Evolutionary conservation across 2,888 invertebrate species (phyloP), one percentile per base, ranked within the genome.

Genomic region (Aphrophora alni): DNA sequence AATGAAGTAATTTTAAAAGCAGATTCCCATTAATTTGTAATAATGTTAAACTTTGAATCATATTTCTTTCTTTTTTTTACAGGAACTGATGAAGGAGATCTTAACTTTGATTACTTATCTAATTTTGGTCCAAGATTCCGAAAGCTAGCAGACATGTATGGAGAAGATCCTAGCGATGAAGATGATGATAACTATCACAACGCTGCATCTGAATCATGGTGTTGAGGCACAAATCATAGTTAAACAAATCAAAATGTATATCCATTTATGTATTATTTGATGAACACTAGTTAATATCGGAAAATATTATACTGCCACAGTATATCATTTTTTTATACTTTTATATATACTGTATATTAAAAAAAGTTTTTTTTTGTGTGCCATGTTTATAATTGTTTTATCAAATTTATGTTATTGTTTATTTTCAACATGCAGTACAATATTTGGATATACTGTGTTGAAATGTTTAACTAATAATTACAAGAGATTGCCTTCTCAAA

Each of bases 61-160:
- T n/a, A n/a, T n/a, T n/a, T n/a, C n/a, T n/a, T n/a, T n/a, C n/a
- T n/a, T n/a, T n/a, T 75, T 33, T 81, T 84, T 83, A 2, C 88
- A 92, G 94, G 93, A 87, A 96, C 96, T 82, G 97, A 96, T 88
- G 97, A 97, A 87, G 96, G 96, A 82, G 97, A 97, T 89, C 91
- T 97, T 85, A 96, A 97, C 88, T 98, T 98, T 90, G 97, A 97
- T 89, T 97, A 98, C 88, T 90, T 98, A 85, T 96, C 97, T 71
- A 96, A 95, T 88, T 98, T 98, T 89, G 98, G 98, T 74, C 98
- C 98, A n/a, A 92, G 97, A 84, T 98, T 98, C 92, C 93, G 96
- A 85, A 97, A 97, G 86, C 89, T 97, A 84, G 97, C 97, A 75
- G 97, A 97, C 87, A 97, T 97, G 96, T 97, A 97, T 87, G 97